phyloP scores from a whole-genome alignment of 2,113 vertebrate species.

The Tangachromis dhanisi region DNA sequence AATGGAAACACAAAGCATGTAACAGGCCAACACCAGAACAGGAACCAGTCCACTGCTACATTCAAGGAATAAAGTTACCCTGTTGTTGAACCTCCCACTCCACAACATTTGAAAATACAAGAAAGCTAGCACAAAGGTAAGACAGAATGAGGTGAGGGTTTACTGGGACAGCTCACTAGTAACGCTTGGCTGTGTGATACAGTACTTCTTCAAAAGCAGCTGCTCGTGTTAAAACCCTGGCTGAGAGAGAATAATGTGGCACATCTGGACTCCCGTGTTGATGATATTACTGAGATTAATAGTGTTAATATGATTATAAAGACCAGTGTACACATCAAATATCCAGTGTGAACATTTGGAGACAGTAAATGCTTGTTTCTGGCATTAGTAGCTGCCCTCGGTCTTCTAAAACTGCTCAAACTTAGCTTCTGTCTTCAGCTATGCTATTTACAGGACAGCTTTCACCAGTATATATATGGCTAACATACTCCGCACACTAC shows the following conservation, averaged over 20 bases:
- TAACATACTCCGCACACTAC: not conserved
- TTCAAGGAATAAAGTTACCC: not conserved
- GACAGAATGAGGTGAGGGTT: not conserved
- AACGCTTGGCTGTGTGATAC: not conserved
- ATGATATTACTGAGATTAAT: not conserved
- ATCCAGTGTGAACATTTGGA: not conserved
- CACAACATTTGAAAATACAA: not conserved
- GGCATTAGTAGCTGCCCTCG: not conserved
- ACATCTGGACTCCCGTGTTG: not conserved
- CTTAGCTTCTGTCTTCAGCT: not conserved
- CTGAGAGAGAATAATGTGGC: not conserved
- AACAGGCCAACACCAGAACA: not conserved
- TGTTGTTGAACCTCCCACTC: not conserved
- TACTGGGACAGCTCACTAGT: not conserved
- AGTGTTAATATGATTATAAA: not conserved
- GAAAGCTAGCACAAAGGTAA: not conserved
- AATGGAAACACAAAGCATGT: not conserved
- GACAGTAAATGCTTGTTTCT: not conserved
- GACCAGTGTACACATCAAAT: not conserved
- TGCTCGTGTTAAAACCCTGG: not conserved
- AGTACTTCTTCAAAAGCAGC: not conserved
- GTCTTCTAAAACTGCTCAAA: not conserved
- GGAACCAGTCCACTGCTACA: not conserved
- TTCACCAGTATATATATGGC: not conserved
- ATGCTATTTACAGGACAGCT: not conserved